Evolutionary conservation across 2,113 vertebrate species (phyloP).

Genomic region (Dicrurus megarhynchus): DNA sequence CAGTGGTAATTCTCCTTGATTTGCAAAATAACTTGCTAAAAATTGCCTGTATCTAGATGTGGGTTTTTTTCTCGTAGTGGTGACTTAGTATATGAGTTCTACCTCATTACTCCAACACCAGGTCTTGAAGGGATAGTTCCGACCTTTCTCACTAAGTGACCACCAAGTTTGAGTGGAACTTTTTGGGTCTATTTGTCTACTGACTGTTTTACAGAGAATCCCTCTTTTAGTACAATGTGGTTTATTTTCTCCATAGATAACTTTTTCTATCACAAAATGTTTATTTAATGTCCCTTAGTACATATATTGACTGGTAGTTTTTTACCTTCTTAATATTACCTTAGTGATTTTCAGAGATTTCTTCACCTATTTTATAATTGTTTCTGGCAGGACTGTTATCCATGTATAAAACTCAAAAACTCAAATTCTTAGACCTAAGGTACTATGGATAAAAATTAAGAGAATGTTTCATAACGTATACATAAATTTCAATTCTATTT

Average conservation of each 20-base stretch:
- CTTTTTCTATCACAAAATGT: background rate
- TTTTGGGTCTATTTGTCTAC: background rate
- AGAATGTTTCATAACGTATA: background rate
- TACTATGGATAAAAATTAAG: background rate
- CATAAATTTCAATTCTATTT: background rate
- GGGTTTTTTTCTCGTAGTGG: background rate
- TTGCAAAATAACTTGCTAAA: background rate
- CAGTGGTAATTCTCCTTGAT: background rate
- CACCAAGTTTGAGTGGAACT: background rate
- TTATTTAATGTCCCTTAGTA: background rate
- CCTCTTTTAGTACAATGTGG: background rate
- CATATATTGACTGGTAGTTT: background rate
- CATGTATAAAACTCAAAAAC: background rate
- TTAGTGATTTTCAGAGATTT: background rate
- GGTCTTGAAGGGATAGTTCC: background rate
- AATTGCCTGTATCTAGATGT: background rate
- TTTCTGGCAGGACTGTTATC: background rate
- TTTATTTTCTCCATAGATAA: background rate
- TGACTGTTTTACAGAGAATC: background rate
- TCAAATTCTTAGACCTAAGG: background rate
- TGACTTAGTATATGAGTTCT: background rate
- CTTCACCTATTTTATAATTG: background rate
- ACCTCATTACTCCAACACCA: background rate
- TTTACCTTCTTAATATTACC: background rate
- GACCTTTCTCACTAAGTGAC: background rate